Evolutionary conservation across 1,140 invertebrate species (phyloP), one percentile per base, ranked within the genome.

Genomic region (Megathymus violae): DNA sequence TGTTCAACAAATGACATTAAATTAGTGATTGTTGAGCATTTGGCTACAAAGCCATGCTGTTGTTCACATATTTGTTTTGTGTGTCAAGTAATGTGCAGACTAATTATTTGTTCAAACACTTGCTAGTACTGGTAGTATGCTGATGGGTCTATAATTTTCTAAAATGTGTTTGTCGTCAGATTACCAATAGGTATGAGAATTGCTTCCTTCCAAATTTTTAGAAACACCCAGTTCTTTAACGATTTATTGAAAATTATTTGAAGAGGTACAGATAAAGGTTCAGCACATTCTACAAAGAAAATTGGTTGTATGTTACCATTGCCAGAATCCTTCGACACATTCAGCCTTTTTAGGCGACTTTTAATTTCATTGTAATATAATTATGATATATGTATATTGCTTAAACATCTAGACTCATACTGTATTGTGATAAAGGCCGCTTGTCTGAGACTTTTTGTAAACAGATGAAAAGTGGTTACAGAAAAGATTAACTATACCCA

Each of bases 401-500:
- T 44, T 10, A 58, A 17, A 27, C 10, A 44, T 34, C 38, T 15
- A 15, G 13, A 58, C 3, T 56, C 52, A 13, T 17, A 9, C 15
- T 17, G 16, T 14, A 43, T 43, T 9, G 16, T 16, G 7, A 43
- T 3, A 19, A 25, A 3, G 3, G 22, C 3, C 22, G 6, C 22
- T 25, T 14, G 6, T 19, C 17, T 22, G 10, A 2, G 36, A 9
- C 3, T 15, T 43, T 17, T 43, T 54, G 25, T 43, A 54, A 11
- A 58, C 52, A 1, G 52, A 16, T 16, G 25, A 6, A 44, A 58
- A 58, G 9, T 43, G 22, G n/a, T 41, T 22, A 31, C 51, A 56
- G n/a, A 43, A 56, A 15, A 56, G 51, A 22, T 58, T 58, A 44
- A 40, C 38, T 14, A 58, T 58, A 19, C 10, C 27, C 6, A 25